phyloP scores from a whole-genome alignment of 1,140 invertebrate genomes.

The Zaprionus tsacasi region DNA sequence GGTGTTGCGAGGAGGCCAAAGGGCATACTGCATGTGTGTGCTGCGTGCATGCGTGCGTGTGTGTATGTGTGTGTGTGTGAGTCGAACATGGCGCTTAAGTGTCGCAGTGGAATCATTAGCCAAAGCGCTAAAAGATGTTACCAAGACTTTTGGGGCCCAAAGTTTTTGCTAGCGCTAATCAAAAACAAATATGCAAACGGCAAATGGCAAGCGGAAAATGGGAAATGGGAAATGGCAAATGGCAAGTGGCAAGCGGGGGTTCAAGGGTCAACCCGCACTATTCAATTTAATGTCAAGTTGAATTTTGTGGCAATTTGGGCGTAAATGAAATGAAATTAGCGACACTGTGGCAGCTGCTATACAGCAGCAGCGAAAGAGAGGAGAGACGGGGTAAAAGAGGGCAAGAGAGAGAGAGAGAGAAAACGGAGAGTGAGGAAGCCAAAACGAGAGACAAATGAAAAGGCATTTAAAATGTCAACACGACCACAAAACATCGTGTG shows the following conservation, averaged over 20 bases:
- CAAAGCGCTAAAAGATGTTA: slow-evolving; percentile 39
- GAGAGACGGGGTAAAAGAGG: no score
- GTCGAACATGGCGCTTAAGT: slow-evolving; percentile 38
- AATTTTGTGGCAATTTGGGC: slow-evolving; percentile 65
- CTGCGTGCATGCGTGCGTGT: background rate
- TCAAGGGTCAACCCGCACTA: slow-evolving; percentile 48
- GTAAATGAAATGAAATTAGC: slow-evolving; percentile 76
- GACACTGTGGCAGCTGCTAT: slow-evolving; percentile 23
- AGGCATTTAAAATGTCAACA: slow-evolving; percentile 82
- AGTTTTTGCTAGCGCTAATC: slow-evolving; percentile 34
- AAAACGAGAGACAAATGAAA: slow-evolving; percentile 71
- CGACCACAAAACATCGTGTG: slow-evolving; percentile 78
- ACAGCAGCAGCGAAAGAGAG: background rate
- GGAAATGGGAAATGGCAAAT: slow-evolving; percentile 20
- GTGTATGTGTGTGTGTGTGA: slow-evolving; percentile 2
- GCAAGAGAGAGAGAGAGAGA: background rate
- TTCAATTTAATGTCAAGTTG: slow-evolving; percentile 50
- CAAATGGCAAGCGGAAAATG: slow-evolving; percentile 14
- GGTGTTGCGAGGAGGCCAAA: background rate
- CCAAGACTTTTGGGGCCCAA: slow-evolving; percentile 23
- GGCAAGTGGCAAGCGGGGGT: slow-evolving; percentile 16
- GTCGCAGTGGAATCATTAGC: slow-evolving; percentile 48
- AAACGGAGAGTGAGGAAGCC: background rate
- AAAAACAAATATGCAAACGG: slow-evolving; percentile 49
- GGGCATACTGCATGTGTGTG: slow-evolving; percentile 11